Conservation (phyloP, 2,888 invertebrate genomes). For the Neuroscelio doddi region DNA sequence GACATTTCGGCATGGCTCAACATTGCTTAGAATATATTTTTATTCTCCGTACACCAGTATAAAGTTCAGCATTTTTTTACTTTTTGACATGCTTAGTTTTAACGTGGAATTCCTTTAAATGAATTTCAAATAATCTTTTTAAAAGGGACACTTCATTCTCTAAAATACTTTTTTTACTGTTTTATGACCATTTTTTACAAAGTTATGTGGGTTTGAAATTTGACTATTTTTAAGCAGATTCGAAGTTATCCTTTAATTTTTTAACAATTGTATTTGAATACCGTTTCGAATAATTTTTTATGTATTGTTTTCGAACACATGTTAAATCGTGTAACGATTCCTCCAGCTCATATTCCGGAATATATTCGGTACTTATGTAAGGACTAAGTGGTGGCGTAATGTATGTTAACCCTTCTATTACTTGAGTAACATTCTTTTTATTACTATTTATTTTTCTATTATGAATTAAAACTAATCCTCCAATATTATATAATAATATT, state of each 20-base stretch:
- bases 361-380: conserved; percentile 60
- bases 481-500: conserved; percentile 52
- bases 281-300: conserved; percentile 41
- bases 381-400: conserved; percentile 59
- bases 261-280: conserved; percentile 52
- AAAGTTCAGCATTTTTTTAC: too few relatives aligned
- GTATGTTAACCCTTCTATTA: conserved; percentile 59
- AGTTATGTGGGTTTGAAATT: too few relatives aligned
- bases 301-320: background rate
- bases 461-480: conserved; percentile 40
- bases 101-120: too few relatives aligned
- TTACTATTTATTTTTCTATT: conserved; percentile 8
- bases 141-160: too few relatives aligned
- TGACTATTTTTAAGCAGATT: too few relatives aligned
- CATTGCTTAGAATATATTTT: too few relatives aligned
- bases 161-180: too few relatives aligned
- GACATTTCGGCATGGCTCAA: too few relatives aligned
- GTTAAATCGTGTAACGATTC: conserved; percentile 50
- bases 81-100: too few relatives aligned
- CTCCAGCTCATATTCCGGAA: conserved; percentile 62
- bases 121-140: too few relatives aligned
- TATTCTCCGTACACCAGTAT: too few relatives aligned
- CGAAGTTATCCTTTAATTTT: conserved; percentile 52
- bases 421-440: conserved; percentile 22
- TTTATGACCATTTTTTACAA: too few relatives aligned